phyloP scores from a whole-genome alignment of 2,888 invertebrate species.

The Neoascia interrupta region DNA sequence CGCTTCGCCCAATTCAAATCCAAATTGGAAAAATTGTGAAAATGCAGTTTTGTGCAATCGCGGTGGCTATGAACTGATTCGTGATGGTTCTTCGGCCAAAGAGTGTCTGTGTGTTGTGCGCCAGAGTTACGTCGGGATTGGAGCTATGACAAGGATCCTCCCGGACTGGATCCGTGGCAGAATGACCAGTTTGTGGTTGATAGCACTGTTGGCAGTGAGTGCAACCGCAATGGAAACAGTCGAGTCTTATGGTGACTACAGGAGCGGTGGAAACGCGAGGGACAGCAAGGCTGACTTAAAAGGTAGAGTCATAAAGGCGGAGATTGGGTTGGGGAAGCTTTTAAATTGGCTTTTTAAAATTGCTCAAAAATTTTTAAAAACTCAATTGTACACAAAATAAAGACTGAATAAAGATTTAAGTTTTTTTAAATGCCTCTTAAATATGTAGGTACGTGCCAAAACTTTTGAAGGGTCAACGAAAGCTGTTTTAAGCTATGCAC shows the following conservation, averaged over 20 bases:
- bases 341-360: no score
- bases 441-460: no score
- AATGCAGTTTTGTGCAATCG: constrained; percentile 15
- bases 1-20: neutral
- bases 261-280: constrained; percentile 14
- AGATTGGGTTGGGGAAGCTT: no score
- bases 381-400: no score
- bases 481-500: no score
- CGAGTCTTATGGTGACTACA: constrained; percentile 2
- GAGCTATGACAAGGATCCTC: neutral
- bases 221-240: constrained; percentile 17
- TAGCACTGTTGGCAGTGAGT: constrained; percentile 9
- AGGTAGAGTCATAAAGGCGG: no score
- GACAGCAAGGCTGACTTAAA: constrained; percentile 29
- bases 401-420: no score
- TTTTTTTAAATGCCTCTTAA: no score
- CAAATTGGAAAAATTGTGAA: constrained; percentile 30
- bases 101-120: constrained; percentile 23
- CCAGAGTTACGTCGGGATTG: constrained; percentile 1
- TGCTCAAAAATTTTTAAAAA: no score
- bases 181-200: constrained; percentile 35
- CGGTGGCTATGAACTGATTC: constrained; percentile 14
- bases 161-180: neutral
- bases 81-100: neutral
- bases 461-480: no score